Base-by-base conservation (phyloP, 2,113 vertebrate species). In the Petrocephalus zakoni region DNA sequence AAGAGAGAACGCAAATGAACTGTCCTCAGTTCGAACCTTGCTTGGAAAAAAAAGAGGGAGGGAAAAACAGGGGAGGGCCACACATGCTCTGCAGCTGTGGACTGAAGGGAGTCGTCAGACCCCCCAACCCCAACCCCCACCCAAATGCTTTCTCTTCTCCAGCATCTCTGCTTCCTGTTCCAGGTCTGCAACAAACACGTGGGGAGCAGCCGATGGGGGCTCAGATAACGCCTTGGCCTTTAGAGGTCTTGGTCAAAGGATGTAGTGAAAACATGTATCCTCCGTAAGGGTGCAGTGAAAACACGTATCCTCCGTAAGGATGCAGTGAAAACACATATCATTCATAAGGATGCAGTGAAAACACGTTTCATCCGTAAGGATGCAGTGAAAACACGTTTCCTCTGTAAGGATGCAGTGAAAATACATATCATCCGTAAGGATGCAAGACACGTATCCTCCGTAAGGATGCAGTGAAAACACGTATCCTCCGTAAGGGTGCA, bases 51-150 rank as follows among this genome's bases (percentile, higher is more conserved):
- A 46, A 87, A 51, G 78, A 47, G 78, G 89, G 72, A 78, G 84
- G 55, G 22, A 34, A 75, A 75, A 82, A 47, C 47, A 90, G 90
- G 89, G 83, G 89, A 91, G 90, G 86, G 11, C 55, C 78, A 88
- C 91, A 89, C 58, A 88, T 85, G 88, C 87, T 89, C 89, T 88
- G 81, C 58, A 85, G 9, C 90, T 91, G 90, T 90, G 88, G 87
- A 90, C 21, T 58, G 75, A 21, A 13, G 52, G 75, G 72, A 58
- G 37, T 37, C 25, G 34, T 22, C 25, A 22, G 75, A 53, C 87
- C 17, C 87, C 22, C 52, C 34, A 25, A 37, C 87, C 17, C 87
- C 22, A 34, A 29, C 52, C 21, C 37, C 87, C 75, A 47, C 29
- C 53, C 51, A 29, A 68, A 68, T n/a, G 22, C 46, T 22, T 84